Conservation (phyloP, 2,113 vertebrate species). For the Myodes glareolus region DNA sequence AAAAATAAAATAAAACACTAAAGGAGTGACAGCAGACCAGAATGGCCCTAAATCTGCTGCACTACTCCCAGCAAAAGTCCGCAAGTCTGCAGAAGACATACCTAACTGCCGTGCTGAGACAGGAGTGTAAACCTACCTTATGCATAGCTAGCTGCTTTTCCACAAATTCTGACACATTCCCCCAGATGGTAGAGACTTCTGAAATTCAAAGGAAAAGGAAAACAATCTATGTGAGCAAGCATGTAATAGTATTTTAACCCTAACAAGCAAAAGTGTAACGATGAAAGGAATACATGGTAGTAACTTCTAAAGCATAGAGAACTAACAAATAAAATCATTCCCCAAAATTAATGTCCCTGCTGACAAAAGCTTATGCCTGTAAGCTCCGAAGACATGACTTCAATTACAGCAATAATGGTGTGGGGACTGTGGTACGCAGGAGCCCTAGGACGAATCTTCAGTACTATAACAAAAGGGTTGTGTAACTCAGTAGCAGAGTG, state of each 20-base stretch:
- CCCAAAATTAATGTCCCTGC: constrained; percentile 8
- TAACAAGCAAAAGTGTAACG: constrained; percentile 9
- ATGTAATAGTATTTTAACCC: background rate
- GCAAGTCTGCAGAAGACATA: background rate
- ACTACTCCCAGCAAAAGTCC: background rate
- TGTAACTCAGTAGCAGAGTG: background rate
- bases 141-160: constrained; percentile 84
- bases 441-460: background rate
- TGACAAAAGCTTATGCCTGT: background rate
- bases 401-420: background rate
- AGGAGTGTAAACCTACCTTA: constrained; percentile 83
- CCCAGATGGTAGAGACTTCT: constrained; percentile 89
- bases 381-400: constrained; percentile 19
- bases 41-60: background rate
- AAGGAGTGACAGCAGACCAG: background rate
- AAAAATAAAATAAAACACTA: background rate
- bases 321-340: constrained; percentile 12
- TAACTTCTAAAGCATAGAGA: constrained; percentile 23
- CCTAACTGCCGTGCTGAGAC: background rate
- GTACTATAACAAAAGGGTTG: background rate
- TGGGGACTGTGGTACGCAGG: background rate
- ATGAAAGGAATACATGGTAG: background rate
- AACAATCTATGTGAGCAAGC: constrained; percentile 37
- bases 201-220: constrained; percentile 68
- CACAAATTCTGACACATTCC: constrained; percentile 85